Evolutionary conservation across 2,888 invertebrate species (phyloP).

Genomic region (Steromphala cineraria): DNA sequence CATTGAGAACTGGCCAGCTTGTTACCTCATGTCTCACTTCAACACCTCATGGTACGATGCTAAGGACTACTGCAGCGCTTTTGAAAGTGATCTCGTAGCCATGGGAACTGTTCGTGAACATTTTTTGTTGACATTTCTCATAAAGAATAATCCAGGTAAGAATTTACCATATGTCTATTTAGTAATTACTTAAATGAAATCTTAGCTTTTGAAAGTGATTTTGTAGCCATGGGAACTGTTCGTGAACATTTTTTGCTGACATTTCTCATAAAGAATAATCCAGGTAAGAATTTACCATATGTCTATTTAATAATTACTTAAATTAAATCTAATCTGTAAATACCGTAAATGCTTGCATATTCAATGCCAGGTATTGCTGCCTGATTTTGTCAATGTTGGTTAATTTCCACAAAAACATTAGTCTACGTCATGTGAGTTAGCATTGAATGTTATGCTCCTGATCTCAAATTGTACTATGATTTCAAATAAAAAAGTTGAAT

Average conservation of each 20-base stretch:
- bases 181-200: no score
- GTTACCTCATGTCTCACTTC: constrained; percentile 66
- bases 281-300: constrained; percentile 43
- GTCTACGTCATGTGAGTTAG: no score
- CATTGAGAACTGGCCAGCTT: constrained; percentile 58
- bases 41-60: constrained; percentile 68
- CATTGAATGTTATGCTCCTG: no score
- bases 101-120: constrained; percentile 64
- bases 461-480: no score
- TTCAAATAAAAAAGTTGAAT: no score
- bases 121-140: constrained; percentile 61
- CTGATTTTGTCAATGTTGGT: no score
- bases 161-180: no score
- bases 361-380: no score
- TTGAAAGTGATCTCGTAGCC: constrained; percentile 62
- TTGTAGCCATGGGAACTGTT: constrained; percentile 58
- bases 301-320: not conserved
- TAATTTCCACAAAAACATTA: no score
- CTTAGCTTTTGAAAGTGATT: constrained; percentile 64
- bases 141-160: constrained; percentile 63
- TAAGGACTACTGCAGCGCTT: constrained; percentile 62
- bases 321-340: no score
- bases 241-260: constrained; percentile 66
- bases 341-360: no score
- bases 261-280: constrained; percentile 62